phyloP scores from a whole-genome alignment of 2,888 invertebrate species.

The Chrysolina americana region DNA sequence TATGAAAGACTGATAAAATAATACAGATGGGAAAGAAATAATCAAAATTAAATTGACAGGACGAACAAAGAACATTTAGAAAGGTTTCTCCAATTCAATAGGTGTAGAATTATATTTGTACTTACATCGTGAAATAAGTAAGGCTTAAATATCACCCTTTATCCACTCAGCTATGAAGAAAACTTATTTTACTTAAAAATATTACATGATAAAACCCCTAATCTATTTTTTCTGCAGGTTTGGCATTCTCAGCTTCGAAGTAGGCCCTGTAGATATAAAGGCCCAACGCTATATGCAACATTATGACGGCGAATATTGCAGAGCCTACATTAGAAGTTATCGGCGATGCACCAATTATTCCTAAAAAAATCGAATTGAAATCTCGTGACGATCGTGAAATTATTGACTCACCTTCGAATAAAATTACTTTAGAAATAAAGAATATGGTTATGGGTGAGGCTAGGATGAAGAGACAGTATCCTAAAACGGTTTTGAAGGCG shows the following conservation, averaged over 20 bases:
- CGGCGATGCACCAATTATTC: conserved; percentile 69
- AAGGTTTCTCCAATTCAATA: too few relatives aligned
- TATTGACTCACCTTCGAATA: conserved; percentile 76
- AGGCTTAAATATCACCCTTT: neutral
- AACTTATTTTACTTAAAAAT: neutral
- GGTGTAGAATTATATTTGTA: too few relatives aligned
- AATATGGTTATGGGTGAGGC: conserved; percentile 83
- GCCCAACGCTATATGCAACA: conserved; percentile 83
- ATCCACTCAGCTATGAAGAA: neutral
- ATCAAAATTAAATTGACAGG: too few relatives aligned
- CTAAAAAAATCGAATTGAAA: conserved; percentile 63
- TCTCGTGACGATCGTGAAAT: conserved; percentile 2
- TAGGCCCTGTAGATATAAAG: conserved; percentile 86
- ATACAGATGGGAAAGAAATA: too few relatives aligned
- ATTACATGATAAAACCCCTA: conserved; percentile 2
- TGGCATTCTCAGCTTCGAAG: conserved; percentile 70
- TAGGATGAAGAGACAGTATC: conserved; percentile 83
- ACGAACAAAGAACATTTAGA: too few relatives aligned
- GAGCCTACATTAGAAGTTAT: conserved; percentile 84
- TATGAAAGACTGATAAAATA: too few relatives aligned
- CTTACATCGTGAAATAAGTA: neutral
- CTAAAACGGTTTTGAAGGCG: conserved; percentile 82
- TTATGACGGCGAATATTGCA: conserved; percentile 82
- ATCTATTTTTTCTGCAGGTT: conserved; percentile 29
- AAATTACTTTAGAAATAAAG: conserved; percentile 77